phyloP scores from a whole-genome alignment of 1,140 invertebrate genomes.

The Ceratina japonica region DNA sequence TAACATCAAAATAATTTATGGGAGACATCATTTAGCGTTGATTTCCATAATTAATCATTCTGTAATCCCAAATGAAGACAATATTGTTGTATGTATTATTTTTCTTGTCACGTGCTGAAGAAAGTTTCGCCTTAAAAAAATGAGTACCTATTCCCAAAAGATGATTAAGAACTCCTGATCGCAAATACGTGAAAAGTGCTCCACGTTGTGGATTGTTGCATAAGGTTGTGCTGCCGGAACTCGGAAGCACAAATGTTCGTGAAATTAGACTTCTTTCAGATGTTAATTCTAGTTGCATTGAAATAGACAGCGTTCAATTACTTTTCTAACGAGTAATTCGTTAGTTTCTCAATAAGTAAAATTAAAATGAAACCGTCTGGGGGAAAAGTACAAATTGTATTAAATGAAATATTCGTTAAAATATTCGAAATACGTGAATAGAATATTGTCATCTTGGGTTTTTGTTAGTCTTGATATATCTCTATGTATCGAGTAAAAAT shows the following conservation, averaged over 20 bases:
- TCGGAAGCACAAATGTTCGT: too few species aligned
- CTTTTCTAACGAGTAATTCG: background rate
- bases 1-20: too few species aligned
- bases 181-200: background rate
- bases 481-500: background rate
- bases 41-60: too few species aligned
- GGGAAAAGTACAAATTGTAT: conserved; percentile 10
- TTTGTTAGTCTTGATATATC: background rate
- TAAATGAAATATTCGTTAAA: conserved; percentile 1
- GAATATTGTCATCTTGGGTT: background rate
- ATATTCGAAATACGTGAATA: conserved; percentile 16
- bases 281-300: too few species aligned
- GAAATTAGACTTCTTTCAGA: too few species aligned
- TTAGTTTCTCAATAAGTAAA: conserved; percentile 9
- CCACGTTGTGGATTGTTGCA: background rate
- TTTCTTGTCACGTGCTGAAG: too few species aligned
- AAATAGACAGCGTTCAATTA: background rate
- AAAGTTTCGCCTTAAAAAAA: too few species aligned
- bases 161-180: background rate
- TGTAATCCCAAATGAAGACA: too few species aligned
- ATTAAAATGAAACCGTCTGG: background rate
- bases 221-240: background rate
- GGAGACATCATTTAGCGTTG: too few species aligned
- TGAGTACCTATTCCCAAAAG: background rate
- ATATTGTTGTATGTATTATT: too few species aligned